Percentiles rank a stretch among this genome's conserved stretches.
Evolutionary conservation across 2,113 vertebrate species (phyloP).

Genomic region (Ginglymostoma cirratum): DNA sequence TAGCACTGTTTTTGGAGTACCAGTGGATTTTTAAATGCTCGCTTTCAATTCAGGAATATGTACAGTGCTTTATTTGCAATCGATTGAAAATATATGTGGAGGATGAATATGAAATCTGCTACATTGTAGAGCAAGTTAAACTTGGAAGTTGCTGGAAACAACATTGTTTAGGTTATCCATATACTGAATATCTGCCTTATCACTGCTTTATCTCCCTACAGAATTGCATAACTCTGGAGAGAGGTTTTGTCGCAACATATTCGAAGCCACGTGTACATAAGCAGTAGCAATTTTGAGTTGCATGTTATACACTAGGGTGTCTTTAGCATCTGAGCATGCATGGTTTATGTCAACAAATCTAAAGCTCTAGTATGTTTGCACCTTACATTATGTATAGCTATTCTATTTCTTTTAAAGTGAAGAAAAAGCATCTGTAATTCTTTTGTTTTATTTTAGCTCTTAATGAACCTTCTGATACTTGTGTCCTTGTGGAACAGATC

Average conservation of each 20-base stretch:
- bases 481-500: not conserved
- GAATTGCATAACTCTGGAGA: not conserved
- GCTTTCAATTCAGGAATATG: not conserved
- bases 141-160: not conserved
- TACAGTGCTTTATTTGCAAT: not conserved
- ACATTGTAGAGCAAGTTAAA: not conserved
- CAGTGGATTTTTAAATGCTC: not conserved
- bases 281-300: not conserved
- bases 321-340: not conserved
- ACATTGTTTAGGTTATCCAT: not conserved
- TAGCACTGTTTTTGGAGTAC: not conserved
- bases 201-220: not conserved
- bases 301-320: not conserved
- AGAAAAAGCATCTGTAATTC: not conserved
- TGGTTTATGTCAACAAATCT: not conserved
- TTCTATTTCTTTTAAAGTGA: not conserved
- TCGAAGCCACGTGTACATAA: not conserved
- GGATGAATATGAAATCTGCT: not conserved
- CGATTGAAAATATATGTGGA: not conserved
- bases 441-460: not conserved
- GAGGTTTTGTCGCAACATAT: not conserved
- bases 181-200: not conserved
- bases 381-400: not conserved
- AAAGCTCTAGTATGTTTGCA: not conserved
- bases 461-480: not conserved